Base-by-base conservation (phyloP, 1,140 invertebrate species). In the Orius laevigatus region DNA sequence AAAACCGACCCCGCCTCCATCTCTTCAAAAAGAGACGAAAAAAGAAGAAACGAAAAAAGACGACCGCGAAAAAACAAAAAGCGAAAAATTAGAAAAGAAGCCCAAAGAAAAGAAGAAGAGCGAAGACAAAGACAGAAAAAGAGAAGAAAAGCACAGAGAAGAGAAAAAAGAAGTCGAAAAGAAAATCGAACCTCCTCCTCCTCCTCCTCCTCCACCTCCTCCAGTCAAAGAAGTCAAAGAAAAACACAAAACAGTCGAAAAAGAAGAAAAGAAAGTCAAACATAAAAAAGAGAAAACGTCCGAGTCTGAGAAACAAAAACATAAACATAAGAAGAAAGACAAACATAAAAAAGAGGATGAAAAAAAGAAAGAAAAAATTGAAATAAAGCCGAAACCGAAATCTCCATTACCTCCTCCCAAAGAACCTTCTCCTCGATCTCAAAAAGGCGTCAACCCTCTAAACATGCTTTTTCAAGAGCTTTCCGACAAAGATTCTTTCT, bases 291-390 rank as follows among this genome's bases (percentile, higher is more conserved):
- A 40, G 54, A 62, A 2, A 52, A 53, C 20, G 52, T 11, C 61
- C 58, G 15, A 67, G 0, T 63, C 63, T 45, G 65, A 68, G 9
- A 63, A 63, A 16, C 60, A 62, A 14, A 67, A 64, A 45, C 67
- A 72, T 38, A 70, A 70, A 36, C 66, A 70, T 20, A 68, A 79
- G 31, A 74, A 73, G 54, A 68, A 64, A 19, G 71, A 52, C 38
- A 53, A 62, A 42, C 63, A 65, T 20, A 64, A 59, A 4, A 64
- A 66, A 42, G 45, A 55, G 8, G 55, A 58, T 3, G 49, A 51
- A 3, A 54, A 54, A 14, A 58, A 71, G 48, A 71, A 70, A 53
- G 74, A 73, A 55, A 20, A 62, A 61, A 16, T 57, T 59, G 20
- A 67, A 63, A 46, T 64, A 70, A 38, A 68, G 68, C 25, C 62